These are phyloP conservation scores for Taenaris catops DNA, from an alignment of 2,888 invertebrate species.

Conservation along the genomic window DNA sequence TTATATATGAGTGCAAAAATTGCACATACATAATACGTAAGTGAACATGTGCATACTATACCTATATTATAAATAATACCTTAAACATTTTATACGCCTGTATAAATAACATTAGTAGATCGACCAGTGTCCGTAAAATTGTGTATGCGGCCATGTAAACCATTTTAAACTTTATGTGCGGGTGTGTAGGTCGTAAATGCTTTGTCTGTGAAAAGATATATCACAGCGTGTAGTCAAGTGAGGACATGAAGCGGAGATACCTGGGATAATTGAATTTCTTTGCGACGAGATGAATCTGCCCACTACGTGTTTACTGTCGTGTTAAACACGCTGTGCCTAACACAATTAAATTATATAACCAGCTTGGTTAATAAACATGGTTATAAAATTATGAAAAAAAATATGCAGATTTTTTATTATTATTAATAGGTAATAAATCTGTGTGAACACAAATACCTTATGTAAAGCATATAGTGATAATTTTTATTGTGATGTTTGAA, in stretches of 20 bases:
- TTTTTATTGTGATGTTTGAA: too few relatives aligned
- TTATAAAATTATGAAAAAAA: background rate
- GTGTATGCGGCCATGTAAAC: background rate
- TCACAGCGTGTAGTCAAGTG: slow-evolving; percentile 14
- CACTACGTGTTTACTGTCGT: slow-evolving; percentile 42
- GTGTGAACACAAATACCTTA: background rate
- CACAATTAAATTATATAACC: slow-evolving; percentile 1
- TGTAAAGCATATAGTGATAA: too few relatives aligned
- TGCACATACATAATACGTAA: too few relatives aligned
- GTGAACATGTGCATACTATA: too few relatives aligned
- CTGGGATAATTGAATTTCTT: slow-evolving; percentile 58
- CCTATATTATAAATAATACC: background rate
- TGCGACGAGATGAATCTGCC: slow-evolving; percentile 37
- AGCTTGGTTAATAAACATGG: background rate
- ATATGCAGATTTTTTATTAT: too few relatives aligned
- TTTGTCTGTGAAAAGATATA: background rate
- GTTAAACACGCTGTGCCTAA: slow-evolving; percentile 21
- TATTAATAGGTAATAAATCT: too few relatives aligned
- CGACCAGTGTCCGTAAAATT: slow-evolving; percentile 10
- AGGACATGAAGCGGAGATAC: slow-evolving; percentile 45
- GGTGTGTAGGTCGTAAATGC: background rate
- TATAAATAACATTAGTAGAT: slow-evolving; percentile 9
- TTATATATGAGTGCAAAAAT: too few relatives aligned
- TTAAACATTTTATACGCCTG: slow-evolving; percentile 3
- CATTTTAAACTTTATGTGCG: slow-evolving; percentile 4